Base-by-base conservation (phyloP, 2,888 invertebrate species). In the Muschampia plurimacula region DNA sequence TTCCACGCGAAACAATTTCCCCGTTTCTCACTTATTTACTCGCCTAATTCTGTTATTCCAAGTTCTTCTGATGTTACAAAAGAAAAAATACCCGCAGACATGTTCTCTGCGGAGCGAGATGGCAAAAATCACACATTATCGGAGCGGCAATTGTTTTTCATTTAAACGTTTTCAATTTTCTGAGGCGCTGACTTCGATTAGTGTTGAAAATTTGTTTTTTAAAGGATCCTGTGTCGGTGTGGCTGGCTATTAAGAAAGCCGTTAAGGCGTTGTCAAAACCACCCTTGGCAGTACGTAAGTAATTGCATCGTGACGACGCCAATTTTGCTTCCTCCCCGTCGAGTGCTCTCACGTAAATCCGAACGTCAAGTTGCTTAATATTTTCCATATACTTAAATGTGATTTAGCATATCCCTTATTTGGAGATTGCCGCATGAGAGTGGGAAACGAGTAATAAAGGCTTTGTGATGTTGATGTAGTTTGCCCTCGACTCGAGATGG, bases 251-350 rank as follows among this genome's bases (percentile, higher is more conserved):
- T 64, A 69, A 69, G 71, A 52, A 67, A 60, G 49, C 60, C 60
- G 69, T 75, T 71, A 71, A 71, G 46, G 75, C 77, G 82, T 81
- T 84, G 84, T 85, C 84, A 84, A 81, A 81, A 82, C 77, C 84
- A 84, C 79, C 74, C 77, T 76, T 77, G 77, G 79, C 76, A 79
- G 78, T 77, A 76, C 76, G 79, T 78, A 80, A 82, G 86, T 88
- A 86, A 87, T 87, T 88, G 85, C 84, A 84, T 81, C 82, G 83
- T 88, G 89, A 89, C 85, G 77, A 69, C 78, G 84, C 84, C 82
- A 84, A 80, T 85, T 80, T 76, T 69, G 75, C 78, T 81, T 77
- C 41, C 12, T 12, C 57, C 76, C 74, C 74, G 67, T 74, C 69
- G 69, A 75, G 79, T 78, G 78, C 76, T 79, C 75, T 80, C 79